A percentile compares a stretch with the other conserved stretches of the same genome.
Conservation (phyloP, 2,888 invertebrate species). For the Phania funesta region DNA sequence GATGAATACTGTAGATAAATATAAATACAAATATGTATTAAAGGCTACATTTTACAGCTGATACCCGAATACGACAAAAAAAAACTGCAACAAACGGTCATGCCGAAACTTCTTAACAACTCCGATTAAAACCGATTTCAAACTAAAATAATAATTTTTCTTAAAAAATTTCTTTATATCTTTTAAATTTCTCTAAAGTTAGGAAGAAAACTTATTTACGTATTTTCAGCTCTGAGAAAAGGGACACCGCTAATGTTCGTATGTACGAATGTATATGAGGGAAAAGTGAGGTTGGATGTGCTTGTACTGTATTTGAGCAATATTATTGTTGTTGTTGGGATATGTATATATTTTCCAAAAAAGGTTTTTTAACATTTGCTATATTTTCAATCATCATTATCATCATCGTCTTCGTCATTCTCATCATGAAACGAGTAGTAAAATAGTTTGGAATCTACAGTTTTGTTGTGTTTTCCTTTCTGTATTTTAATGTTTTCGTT, state of each 20-base stretch:
- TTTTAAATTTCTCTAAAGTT: too few relatives aligned
- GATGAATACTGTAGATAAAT: too few relatives aligned
- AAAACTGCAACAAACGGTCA: too few relatives aligned
- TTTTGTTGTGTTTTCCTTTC: constrained; percentile 4
- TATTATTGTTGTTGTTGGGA: constrained; percentile 1
- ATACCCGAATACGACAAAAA: too few relatives aligned
- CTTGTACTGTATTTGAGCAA: background rate
- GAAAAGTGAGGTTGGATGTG: background rate
- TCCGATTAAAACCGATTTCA: too few relatives aligned
- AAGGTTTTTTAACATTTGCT: constrained; percentile 10
- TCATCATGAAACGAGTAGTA: constrained; percentile 23
- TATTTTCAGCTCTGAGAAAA: background rate
- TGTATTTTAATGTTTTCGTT: constrained; percentile 5
- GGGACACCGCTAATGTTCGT: background rate
- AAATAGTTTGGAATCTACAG: constrained; percentile 35
- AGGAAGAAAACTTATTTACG: too few relatives aligned
- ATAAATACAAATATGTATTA: too few relatives aligned
- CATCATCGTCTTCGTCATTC: constrained; percentile 2
- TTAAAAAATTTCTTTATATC: too few relatives aligned
- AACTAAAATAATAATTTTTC: too few relatives aligned
- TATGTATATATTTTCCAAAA: constrained; percentile 2
- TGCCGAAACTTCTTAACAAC: too few relatives aligned
- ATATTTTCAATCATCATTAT: constrained; percentile 31
- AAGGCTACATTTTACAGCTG: too few relatives aligned
- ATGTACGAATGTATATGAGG: background rate